Conservation (phyloP, 2,888 invertebrate species). For the Oscheius sp. region DNA sequence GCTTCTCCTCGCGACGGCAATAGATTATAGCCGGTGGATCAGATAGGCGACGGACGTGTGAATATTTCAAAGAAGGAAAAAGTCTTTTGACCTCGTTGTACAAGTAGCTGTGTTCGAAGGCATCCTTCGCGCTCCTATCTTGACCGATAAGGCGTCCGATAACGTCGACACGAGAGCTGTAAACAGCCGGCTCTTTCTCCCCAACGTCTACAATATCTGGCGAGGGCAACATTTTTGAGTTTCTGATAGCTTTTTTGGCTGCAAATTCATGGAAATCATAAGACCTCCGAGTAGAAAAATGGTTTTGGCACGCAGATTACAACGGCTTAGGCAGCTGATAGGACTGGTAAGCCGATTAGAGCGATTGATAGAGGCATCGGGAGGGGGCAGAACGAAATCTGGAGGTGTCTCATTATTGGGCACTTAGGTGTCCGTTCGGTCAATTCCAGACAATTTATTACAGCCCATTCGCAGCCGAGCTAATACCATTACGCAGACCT, state of each 20-base stretch:
- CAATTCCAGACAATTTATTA: constrained; percentile 17
- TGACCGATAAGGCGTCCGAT: not conserved
- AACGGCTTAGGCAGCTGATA: not conserved
- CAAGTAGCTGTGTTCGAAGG: not conserved
- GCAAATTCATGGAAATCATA: not conserved
- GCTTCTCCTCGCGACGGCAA: constrained; percentile 15
- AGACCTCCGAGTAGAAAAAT: not conserved
- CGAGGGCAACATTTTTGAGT: not conserved
- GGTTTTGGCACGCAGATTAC: not conserved
- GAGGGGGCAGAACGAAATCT: not conserved
- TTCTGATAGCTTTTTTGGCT: not conserved
- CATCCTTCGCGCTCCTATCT: not conserved
- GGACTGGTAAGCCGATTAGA: constrained; percentile 15
- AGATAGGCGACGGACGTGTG: not conserved
- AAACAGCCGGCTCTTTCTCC: too few species aligned
- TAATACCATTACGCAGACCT: constrained; percentile 23
- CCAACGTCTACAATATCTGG: not conserved
- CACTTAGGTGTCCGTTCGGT: constrained; percentile 11
- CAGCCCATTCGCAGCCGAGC: constrained; percentile 19
- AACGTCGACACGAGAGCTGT: constrained; percentile 2
- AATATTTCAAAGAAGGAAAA: not conserved
- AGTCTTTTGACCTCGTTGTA: not conserved
- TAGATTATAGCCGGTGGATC: constrained; percentile 9
- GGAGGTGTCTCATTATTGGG: constrained; percentile 22
- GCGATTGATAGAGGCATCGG: too few species aligned